A percentile compares a stretch with the other conserved stretches of the same genome.
Conservation (phyloP, 2,113 vertebrate species). For the Dicerorhinus sumatrensis region DNA sequence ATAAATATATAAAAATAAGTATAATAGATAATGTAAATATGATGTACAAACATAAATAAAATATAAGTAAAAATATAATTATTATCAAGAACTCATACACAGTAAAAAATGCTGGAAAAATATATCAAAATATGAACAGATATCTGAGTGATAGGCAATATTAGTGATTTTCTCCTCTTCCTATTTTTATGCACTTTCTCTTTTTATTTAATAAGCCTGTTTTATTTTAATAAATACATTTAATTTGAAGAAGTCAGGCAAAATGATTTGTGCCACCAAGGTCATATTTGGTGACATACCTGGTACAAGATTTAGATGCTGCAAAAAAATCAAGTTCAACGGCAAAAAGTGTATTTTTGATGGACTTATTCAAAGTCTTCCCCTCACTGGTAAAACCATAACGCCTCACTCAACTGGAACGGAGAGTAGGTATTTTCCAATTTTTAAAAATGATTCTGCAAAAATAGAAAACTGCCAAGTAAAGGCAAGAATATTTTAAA, state of each 20-base stretch:
- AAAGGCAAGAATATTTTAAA: not conserved
- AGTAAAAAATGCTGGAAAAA: not conserved
- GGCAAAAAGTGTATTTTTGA: not conserved
- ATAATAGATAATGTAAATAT: not conserved
- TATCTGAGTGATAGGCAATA: not conserved
- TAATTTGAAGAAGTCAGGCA: not conserved
- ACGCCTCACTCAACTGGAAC: not conserved
- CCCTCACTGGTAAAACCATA: not conserved
- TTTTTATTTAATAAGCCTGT: not conserved
- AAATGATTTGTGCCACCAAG: not conserved
- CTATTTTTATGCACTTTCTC: not conserved
- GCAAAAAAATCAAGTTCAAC: not conserved
- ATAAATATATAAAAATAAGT: not conserved
- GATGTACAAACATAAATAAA: not conserved
- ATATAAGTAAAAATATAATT: not conserved
- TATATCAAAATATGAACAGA: not conserved
- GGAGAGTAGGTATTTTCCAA: not conserved
- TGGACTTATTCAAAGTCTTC: not conserved
- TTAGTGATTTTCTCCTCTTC: not conserved
- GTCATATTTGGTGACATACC: not conserved
- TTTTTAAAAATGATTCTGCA: not conserved
- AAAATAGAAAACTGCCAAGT: not conserved
- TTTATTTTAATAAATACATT: not conserved
- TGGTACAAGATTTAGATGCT: not conserved
- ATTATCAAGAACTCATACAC: not conserved